These are phyloP conservation scores for Drosophila fulvimacula DNA, from an alignment of 2,888 invertebrate species.

Conservation along the genomic window DNA sequence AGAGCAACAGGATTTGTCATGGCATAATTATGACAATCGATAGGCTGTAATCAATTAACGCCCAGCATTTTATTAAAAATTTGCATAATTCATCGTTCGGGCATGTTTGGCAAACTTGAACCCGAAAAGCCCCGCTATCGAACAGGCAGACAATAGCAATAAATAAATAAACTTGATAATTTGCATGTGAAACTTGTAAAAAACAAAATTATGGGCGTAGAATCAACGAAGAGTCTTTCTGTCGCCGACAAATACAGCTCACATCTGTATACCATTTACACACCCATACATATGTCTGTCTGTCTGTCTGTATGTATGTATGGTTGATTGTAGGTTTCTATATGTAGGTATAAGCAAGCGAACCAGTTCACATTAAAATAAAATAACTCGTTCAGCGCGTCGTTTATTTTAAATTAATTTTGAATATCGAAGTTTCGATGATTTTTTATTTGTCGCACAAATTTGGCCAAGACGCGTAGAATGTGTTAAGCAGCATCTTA, in stretches of 20 bases:
- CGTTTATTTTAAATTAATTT: conserved; percentile 69
- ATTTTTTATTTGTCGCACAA: conserved; percentile 49
- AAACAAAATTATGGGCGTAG: conserved; percentile 34
- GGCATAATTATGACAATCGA: not conserved
- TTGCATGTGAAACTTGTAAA: conserved; percentile 66
- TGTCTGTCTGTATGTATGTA: not conserved
- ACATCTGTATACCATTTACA: conserved; percentile 5
- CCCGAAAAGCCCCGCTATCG: conserved; percentile 7
- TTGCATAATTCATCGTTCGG: conserved; percentile 12
- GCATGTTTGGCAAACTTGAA: conserved; percentile 49
- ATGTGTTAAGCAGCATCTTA: conserved; percentile 53
- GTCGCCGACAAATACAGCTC: conserved; percentile 35
- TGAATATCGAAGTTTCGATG: conserved; percentile 35
- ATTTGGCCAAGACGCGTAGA: conserved; percentile 65
- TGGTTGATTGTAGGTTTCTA: conserved; percentile 2
- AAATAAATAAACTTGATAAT: conserved; percentile 55
- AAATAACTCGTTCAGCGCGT: conserved; percentile 61
- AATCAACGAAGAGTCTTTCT: conserved; percentile 47
- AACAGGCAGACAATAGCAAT: conserved; percentile 37
- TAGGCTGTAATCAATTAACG: not conserved
- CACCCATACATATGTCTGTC: not conserved
- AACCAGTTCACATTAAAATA: conserved; percentile 67
- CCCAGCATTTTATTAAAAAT: not conserved
- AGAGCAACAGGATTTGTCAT: conserved; percentile 8
- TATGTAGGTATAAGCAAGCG: conserved; percentile 19